Conservation (phyloP, 2,113 vertebrate genomes). For the Catharus minimus region DNA sequence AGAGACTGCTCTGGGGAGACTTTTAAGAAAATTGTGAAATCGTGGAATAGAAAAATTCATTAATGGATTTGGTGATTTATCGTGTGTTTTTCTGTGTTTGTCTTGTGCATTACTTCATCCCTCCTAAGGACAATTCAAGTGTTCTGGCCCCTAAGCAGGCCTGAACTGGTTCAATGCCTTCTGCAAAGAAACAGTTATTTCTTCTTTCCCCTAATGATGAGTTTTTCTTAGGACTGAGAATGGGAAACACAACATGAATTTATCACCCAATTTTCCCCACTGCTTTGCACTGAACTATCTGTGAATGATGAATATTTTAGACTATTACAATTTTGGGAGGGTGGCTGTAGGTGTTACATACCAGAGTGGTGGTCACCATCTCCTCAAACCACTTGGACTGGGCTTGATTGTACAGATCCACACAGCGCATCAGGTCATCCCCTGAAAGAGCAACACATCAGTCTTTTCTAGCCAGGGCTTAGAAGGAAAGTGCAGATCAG, state of each 20-base stretch:
- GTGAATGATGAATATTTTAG: neutral
- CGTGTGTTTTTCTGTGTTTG: neutral
- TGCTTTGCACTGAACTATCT: neutral
- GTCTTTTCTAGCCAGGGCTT: neutral
- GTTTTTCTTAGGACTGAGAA: neutral
- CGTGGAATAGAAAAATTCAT: neutral
- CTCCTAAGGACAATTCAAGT: neutral
- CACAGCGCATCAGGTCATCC: slow-evolving; percentile 95
- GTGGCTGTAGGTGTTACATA: slow-evolving; percentile 51
- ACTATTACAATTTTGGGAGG: neutral
- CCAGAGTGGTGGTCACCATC: slow-evolving; percentile 97
- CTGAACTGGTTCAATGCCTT: neutral
- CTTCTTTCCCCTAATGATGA: neutral
- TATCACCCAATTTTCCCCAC: neutral
- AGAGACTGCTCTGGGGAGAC: neutral
- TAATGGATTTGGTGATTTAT: neutral
- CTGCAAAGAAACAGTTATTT: neutral
- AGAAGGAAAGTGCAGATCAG: neutral
- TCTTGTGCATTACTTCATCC: neutral
- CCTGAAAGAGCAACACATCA: slow-evolving; percentile 71
- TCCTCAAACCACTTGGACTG: slow-evolving; percentile 99
- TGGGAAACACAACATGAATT: neutral
- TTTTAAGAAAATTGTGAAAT: neutral
- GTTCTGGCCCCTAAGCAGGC: neutral
- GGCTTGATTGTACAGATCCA: slow-evolving; percentile 96